Evolutionary conservation across 2,888 invertebrate species (phyloP).

Genomic region (Amblyteles armatorius): DNA sequence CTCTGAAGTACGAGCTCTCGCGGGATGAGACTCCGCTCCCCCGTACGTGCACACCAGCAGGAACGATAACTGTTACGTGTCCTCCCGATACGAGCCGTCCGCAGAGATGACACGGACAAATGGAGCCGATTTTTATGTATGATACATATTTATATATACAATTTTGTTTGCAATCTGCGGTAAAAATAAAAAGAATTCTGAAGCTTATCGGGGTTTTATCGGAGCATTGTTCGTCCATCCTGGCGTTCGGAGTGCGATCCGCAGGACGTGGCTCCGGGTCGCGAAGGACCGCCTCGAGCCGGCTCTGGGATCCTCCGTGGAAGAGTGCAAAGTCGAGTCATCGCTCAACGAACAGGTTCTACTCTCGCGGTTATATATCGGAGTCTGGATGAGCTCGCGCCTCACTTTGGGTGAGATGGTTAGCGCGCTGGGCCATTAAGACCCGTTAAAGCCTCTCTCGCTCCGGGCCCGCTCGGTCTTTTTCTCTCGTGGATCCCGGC

Average conservation of each 20-base stretch:
- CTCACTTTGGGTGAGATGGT: slow-evolving; percentile 70
- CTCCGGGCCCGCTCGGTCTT: background rate
- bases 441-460: slow-evolving; percentile 66
- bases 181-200: background rate
- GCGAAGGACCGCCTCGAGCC: background rate
- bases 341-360: slow-evolving; percentile 55
- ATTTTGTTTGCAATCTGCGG: background rate
- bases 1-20: slow-evolving; percentile 75
- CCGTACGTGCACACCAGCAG: slow-evolving; percentile 14
- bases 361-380: slow-evolving; percentile 27
- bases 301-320: background rate
- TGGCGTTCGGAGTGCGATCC: background rate
- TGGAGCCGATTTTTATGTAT: background rate
- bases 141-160: too few species aligned
- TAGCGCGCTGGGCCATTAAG: slow-evolving; percentile 70
- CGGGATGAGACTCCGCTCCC: slow-evolving; percentile 53
- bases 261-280: background rate
- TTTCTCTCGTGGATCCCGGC: slow-evolving; percentile 43
- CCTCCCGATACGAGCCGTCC: background rate
- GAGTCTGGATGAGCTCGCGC: slow-evolving; percentile 50
- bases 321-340: slow-evolving; percentile 49
- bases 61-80: slow-evolving; percentile 1
- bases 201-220: background rate
- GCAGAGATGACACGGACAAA: background rate
- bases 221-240: background rate